Percentiles rank a stretch among this genome's conserved stretches.
These are phyloP conservation scores for Gallirallus australis DNA, from an alignment of 2,797 vertebrate genomes.

Conservation along the genomic window DNA sequence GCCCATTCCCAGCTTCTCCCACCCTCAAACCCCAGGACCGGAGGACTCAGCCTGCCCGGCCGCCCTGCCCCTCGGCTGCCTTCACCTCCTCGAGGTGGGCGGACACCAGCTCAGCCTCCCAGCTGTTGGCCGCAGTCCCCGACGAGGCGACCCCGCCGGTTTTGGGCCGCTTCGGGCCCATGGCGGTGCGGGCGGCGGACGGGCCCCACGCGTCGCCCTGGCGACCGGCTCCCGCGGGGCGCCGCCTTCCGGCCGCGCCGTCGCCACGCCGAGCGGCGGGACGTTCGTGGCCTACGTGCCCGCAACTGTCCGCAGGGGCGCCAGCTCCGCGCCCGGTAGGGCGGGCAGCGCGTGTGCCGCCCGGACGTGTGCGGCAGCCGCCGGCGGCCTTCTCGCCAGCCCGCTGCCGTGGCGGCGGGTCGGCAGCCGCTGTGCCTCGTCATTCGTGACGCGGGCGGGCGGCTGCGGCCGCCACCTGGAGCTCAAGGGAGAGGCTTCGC, in stretches of 20 bases:
- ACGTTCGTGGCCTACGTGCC: background rate
- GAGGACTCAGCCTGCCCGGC: background rate
- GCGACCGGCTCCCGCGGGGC: background rate
- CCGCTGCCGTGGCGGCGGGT: too few species aligned
- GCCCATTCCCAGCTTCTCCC: background rate
- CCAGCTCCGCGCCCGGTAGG: background rate
- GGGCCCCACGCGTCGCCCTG: slow-evolving; percentile 13
- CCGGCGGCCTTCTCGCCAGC: too few species aligned
- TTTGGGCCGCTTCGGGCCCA: slow-evolving; percentile 73
- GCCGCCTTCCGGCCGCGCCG: background rate
- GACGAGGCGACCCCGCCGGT: background rate
- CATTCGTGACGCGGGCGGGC: background rate
- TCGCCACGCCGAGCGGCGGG: background rate
- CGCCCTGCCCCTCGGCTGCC: background rate
- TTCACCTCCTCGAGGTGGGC: slow-evolving; percentile 77
- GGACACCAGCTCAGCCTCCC: slow-evolving; percentile 75
- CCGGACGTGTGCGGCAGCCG: too few species aligned
- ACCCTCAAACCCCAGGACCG: too few species aligned
- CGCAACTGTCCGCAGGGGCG: too few species aligned
- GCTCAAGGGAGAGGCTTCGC: background rate
- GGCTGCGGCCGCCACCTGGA: background rate
- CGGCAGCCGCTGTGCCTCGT: background rate
- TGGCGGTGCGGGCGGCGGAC: background rate
- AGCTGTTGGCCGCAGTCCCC: background rate
- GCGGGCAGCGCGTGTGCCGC: background rate